These are phyloP conservation scores for Condylostylus longicornis DNA, from an alignment of 1,140 invertebrate genomes.

Conservation along the genomic window DNA sequence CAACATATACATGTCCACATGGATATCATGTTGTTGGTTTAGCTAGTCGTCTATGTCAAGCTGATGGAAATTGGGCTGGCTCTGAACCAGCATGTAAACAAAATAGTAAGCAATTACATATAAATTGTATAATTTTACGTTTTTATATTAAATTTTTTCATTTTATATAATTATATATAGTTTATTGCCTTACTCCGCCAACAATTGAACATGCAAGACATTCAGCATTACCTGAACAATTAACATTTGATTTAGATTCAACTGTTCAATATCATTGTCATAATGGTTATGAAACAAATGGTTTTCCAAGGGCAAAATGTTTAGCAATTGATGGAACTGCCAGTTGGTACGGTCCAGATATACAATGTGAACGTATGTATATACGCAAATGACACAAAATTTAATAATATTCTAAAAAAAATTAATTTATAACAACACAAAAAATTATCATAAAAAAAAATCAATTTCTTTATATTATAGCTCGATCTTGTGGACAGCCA, in stretches of 20 bases:
- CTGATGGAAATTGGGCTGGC: conserved; percentile 85
- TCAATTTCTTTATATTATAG: conserved; percentile 33
- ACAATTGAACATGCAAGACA: conserved; percentile 75
- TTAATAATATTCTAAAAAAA: background rate
- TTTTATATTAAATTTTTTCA: background rate
- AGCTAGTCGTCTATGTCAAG: conserved; percentile 69
- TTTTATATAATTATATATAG: conserved; percentile 33
- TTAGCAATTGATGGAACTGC: conserved; percentile 71
- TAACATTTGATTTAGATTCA: conserved; percentile 65
- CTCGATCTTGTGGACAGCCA: conserved; percentile 71
- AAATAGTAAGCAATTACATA: conserved; percentile 51
- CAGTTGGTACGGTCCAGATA: conserved; percentile 86
- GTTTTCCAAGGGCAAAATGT: conserved; percentile 78
- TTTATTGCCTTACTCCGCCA: conserved; percentile 75
- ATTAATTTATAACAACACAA: background rate
- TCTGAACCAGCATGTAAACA: conserved; percentile 73
- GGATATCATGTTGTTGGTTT: conserved; percentile 78
- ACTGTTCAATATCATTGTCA: conserved; percentile 84
- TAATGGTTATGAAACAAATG: conserved; percentile 72
- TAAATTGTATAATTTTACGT: background rate
- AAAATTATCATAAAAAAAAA: background rate
- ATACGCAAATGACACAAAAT: background rate
- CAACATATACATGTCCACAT: conserved; percentile 71
- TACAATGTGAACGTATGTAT: conserved; percentile 79
- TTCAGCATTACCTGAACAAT: conserved; percentile 65